phyloP scores from a whole-genome alignment of 2,888 invertebrate genomes.

The Epiblema foenella region DNA sequence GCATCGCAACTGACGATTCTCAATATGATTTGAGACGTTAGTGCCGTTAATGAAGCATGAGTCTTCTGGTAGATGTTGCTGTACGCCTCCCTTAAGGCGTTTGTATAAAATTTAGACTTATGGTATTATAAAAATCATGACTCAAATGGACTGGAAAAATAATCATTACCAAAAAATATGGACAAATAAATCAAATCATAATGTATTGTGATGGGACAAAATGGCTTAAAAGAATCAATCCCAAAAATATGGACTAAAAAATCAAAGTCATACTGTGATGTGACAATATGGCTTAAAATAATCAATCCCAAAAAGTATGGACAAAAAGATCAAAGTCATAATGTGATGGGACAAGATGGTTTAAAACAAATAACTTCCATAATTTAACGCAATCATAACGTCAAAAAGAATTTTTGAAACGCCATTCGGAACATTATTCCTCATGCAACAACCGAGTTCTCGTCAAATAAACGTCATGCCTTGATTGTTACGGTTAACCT shows the following conservation, averaged over 20 bases:
- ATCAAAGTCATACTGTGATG: background rate
- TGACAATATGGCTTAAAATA: background rate
- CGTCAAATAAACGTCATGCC: slow-evolving; percentile 31
- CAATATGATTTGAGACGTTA: too few relatives aligned
- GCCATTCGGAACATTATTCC: background rate
- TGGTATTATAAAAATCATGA: too few relatives aligned
- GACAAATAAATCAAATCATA: background rate
- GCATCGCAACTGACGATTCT: too few relatives aligned
- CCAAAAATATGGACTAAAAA: too few relatives aligned
- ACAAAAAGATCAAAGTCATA: background rate
- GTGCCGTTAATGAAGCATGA: too few relatives aligned
- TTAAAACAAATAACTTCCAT: background rate
- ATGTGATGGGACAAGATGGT: background rate
- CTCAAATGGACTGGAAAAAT: too few relatives aligned
- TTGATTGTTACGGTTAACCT: slow-evolving; percentile 40
- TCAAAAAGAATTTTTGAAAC: background rate
- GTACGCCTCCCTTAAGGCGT: too few relatives aligned
- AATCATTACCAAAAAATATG: too few relatives aligned
- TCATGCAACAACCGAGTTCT: background rate
- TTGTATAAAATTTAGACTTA: too few relatives aligned
- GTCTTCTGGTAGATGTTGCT: too few relatives aligned
- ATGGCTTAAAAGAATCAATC: background rate
- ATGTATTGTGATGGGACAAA: background rate
- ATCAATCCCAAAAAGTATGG: too few relatives aligned
- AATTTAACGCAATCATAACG: background rate